phyloP scores from a whole-genome alignment of 2,113 vertebrate genomes.

The Cervus canadensis region DNA sequence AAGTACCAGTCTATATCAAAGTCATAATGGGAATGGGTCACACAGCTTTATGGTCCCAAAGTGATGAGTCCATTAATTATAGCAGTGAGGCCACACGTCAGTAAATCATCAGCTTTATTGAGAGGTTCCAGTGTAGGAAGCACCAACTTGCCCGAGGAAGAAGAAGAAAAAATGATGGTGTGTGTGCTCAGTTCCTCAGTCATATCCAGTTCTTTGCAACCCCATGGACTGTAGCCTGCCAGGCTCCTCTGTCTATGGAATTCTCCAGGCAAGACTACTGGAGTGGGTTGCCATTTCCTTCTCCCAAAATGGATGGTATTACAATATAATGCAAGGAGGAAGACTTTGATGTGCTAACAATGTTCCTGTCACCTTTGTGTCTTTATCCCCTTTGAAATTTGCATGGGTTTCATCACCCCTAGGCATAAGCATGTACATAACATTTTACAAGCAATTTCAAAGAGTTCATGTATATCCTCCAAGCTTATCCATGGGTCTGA shows the following conservation, averaged over 20 bases:
- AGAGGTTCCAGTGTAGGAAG: not conserved
- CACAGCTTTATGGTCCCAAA: not conserved
- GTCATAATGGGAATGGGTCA: not conserved
- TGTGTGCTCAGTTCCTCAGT: not conserved
- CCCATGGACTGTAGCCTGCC: not conserved
- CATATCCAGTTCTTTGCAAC: not conserved
- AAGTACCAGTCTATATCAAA: not conserved
- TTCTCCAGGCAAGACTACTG: not conserved
- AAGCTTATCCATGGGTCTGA: not conserved
- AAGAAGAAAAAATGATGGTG: not conserved
- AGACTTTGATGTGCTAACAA: not conserved
- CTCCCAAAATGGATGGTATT: not conserved
- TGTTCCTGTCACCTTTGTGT: not conserved
- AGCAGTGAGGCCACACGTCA: not conserved
- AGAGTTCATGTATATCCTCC: not conserved
- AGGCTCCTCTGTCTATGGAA: not conserved
- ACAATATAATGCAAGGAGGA: not conserved
- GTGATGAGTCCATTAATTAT: not conserved
- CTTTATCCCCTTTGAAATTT: not conserved
- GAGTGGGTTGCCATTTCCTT: not conserved
- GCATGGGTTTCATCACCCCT: not conserved
- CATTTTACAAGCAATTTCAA: not conserved
- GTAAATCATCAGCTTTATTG: not conserved
- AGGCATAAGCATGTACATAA: not conserved
- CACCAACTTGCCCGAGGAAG: not conserved